Conservation (phyloP, 2,888 invertebrate species). For the Megalurothrips usitatus region DNA sequence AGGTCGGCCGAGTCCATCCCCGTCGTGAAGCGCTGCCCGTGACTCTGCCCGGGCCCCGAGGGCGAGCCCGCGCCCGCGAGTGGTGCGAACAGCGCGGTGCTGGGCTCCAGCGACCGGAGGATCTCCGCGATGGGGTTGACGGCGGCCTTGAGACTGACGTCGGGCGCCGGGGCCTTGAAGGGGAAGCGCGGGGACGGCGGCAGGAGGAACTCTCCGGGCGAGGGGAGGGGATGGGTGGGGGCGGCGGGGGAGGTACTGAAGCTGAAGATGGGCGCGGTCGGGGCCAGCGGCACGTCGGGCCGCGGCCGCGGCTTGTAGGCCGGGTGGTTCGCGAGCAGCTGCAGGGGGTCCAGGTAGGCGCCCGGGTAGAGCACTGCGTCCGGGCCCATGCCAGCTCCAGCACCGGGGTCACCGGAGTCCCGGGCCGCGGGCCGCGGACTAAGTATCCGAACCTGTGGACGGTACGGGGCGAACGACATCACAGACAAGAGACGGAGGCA, state of each 20-base stretch:
- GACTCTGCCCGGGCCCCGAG: neutral
- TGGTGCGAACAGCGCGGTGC: too few relatives aligned
- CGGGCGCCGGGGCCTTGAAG: neutral
- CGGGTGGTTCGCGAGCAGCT: neutral
- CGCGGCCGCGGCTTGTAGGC: neutral
- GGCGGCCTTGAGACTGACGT: neutral
- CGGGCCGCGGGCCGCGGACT: too few relatives aligned
- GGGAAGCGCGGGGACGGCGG: neutral
- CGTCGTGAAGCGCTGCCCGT: too few relatives aligned
- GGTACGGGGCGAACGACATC: too few relatives aligned
- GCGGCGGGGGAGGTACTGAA: neutral
- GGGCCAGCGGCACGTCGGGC: neutral
- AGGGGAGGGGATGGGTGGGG: neutral
- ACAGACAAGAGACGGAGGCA: too few relatives aligned
- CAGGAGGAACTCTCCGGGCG: too few relatives aligned
- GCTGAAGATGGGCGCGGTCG: neutral
- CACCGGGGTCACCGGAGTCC: neutral
- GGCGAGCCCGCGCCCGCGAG: neutral
- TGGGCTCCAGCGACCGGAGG: neutral
- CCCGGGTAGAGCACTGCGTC: neutral
- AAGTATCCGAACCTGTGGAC: too few relatives aligned
- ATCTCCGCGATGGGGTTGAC: slow-evolving; percentile 5
- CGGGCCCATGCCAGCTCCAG: too few relatives aligned
- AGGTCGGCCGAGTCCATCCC: too few relatives aligned
- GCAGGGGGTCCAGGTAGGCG: neutral